Evolutionary conservation across 2,888 invertebrate species (phyloP), one percentile per base, ranked within the genome.

Genomic region (Chrysolina oricalcia): DNA sequence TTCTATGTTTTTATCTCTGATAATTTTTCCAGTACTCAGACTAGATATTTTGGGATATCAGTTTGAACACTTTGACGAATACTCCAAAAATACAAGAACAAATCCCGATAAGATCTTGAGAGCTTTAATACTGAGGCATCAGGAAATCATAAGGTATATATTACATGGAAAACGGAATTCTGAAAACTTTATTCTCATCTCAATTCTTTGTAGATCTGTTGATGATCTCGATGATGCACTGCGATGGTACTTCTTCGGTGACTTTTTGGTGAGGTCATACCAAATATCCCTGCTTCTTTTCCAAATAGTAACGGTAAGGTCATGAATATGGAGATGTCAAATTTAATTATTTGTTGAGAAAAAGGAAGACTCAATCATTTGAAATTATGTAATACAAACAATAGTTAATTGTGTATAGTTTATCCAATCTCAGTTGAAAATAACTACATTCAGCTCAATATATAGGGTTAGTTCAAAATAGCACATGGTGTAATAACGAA

Each of bases 1-100:
- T 50, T 50, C 50, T 17, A 17, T 50, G 15, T 50, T 50, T 50
- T 17, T 50, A 17, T 50, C 50, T 6, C 17, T 50, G 50, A 50
- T 50, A 10, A 50, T 50, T n/a, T 50, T 50, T 50, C 50, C 50
- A n/a, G 50, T 50, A 50, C 50, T 50, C 50, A 50, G 50, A 50
- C 17, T 50, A 17, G 50, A 50, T 8, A 50, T 50, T 50, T 17
- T 50, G 15, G 50, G 50, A 9, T 50, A 50, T 9, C 50, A 50
- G 17, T 17, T 50, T 50, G 5, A 50, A 50, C 50, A 50, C 9
- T 50, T 50, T 19, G 50, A 50, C 17, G 50, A 50, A 2, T 50
- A 50, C 17, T 50, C 50, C 19, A 10, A 50, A 17, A 50, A 50
- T 9, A 50, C 9, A 50, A n/a, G 17, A 17, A 17, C 6, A 50